Conservation (phyloP, 2,888 invertebrate species). For the Platypus cylindrus region DNA sequence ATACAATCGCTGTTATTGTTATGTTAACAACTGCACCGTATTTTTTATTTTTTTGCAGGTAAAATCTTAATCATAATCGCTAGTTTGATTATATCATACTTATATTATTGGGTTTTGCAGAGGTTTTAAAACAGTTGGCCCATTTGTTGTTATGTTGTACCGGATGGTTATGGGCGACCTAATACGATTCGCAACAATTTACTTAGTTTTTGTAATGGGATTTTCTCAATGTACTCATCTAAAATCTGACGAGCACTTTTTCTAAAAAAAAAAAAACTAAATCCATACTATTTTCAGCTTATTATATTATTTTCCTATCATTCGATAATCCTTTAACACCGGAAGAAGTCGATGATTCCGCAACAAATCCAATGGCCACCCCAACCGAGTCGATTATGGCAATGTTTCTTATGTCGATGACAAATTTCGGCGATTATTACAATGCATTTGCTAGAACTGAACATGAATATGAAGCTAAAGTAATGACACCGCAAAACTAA, state of each 20-base stretch:
- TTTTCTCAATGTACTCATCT: constrained; percentile 74
- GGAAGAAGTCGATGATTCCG: constrained; percentile 69
- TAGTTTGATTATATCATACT: no score
- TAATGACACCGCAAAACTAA: constrained; percentile 32
- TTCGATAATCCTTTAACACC: constrained; percentile 75
- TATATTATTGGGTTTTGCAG: constrained; percentile 53
- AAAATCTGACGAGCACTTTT: background rate
- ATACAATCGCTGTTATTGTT: constrained; percentile 81
- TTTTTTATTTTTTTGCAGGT: constrained; percentile 95
- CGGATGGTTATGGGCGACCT: constrained; percentile 96
- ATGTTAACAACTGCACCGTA: constrained; percentile 95
- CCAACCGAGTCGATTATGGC: constrained; percentile 93
- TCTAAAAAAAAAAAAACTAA: background rate
- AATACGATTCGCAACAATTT: constrained; percentile 89
- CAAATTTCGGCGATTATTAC: constrained; percentile 92
- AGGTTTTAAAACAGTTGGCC: constrained; percentile 95
- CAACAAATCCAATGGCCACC: constrained; percentile 77
- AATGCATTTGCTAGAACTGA: constrained; percentile 79
- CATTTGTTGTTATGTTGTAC: constrained; percentile 99
- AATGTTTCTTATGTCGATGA: constrained; percentile 97
- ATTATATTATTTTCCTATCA: constrained; percentile 81
- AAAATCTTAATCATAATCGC: no score
- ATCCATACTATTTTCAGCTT: constrained; percentile 43
- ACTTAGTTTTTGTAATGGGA: constrained; percentile 91
- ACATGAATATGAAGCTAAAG: constrained; percentile 82